Percentiles rank a stretch among this genome's conserved stretches.
Evolutionary conservation across 1,140 invertebrate species (phyloP).

Genomic region (Probaryconus sp.): DNA sequence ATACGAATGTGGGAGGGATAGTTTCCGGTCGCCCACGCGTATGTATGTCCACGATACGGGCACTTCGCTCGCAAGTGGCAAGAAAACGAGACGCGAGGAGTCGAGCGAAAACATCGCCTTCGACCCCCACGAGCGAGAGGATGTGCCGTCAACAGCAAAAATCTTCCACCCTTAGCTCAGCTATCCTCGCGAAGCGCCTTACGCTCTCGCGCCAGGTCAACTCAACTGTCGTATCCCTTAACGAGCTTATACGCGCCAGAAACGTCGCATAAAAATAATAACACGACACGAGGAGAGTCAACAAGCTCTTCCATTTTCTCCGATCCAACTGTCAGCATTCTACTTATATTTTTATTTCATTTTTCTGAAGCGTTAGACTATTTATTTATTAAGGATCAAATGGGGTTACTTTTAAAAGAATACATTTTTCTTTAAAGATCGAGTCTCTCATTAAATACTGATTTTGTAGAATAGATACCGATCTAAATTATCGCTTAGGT

Average conservation of each 20-base stretch:
- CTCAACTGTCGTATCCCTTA: constrained; percentile 15
- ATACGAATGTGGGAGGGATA: constrained; percentile 72
- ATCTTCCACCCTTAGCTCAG: constrained; percentile 40
- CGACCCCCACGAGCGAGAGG: constrained; percentile 39
- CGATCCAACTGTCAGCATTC: constrained; percentile 4
- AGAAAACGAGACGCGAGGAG: constrained; percentile 58
- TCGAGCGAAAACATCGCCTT: constrained; percentile 49
- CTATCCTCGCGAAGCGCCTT: not conserved
- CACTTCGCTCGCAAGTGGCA: constrained; percentile 67
- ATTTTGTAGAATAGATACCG: too few relatives aligned
- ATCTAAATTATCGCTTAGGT: too few relatives aligned
- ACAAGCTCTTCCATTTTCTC: not conserved
- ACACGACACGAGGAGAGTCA: constrained; percentile 17
- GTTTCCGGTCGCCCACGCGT: constrained; percentile 74
- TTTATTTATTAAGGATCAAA: too few relatives aligned
- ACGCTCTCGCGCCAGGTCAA: constrained; percentile 22
- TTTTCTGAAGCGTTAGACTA: too few relatives aligned
- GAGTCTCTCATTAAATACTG: too few relatives aligned
- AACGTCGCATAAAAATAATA: constrained; percentile 23
- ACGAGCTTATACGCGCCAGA: constrained; percentile 16
- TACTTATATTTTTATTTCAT: too few relatives aligned
- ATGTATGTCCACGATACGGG: constrained; percentile 61
- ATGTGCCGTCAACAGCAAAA: constrained; percentile 40
- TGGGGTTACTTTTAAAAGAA: too few relatives aligned
- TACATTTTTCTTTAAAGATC: too few relatives aligned